Evolutionary conservation across 2,797 vertebrate species (phyloP).

Genomic region (Potorous gilbertii): DNA sequence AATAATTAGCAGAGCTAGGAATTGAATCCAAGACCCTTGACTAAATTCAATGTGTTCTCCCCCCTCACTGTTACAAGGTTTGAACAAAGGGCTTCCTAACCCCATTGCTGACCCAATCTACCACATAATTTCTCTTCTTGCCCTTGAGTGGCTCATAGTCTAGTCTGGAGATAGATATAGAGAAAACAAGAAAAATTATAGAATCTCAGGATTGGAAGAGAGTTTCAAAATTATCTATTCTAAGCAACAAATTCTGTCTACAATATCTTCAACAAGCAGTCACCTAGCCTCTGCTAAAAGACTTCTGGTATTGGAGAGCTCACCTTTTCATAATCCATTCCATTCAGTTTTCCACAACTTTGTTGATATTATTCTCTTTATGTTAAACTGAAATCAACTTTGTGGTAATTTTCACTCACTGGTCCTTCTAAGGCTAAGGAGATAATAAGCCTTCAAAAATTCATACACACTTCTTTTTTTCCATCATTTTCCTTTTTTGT

Average conservation of each 20-base stretch:
- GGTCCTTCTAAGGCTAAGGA: neutral
- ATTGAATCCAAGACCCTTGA: neutral
- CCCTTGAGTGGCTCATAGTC: neutral
- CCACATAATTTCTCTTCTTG: neutral
- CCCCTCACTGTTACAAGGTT: neutral
- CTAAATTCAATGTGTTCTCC: neutral
- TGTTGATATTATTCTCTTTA: neutral
- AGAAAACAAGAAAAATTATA: neutral
- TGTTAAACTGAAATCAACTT: neutral
- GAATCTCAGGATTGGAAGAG: neutral
- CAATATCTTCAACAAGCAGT: neutral
- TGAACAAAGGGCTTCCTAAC: neutral
- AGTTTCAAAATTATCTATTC: neutral
- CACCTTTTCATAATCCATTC: neutral
- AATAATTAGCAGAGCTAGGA: neutral
- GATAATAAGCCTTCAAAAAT: neutral
- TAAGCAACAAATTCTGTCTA: neutral
- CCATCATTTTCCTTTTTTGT: neutral
- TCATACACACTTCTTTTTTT: neutral
- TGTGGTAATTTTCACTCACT: neutral
- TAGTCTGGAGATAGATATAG: neutral
- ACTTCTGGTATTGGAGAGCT: neutral
- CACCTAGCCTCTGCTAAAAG: neutral
- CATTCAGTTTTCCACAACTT: neutral
- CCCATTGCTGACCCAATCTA: neutral